Evolutionary conservation across 53 echinoderm and acorn worm species (phyloP).

Genomic region (Mesocentrotus franciscanus): DNA sequence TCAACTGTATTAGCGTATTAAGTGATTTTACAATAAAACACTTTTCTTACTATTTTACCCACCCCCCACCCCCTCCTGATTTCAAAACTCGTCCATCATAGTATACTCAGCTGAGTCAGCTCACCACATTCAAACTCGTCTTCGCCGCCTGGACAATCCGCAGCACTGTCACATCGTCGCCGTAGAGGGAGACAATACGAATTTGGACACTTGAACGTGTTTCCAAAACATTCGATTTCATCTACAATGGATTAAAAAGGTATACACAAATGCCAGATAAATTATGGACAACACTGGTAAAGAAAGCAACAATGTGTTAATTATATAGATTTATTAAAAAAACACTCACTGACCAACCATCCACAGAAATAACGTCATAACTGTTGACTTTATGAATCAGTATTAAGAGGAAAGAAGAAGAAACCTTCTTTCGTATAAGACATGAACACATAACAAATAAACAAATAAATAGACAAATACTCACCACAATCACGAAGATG

Average conservation of each 20-base stretch:
- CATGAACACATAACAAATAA: neutral
- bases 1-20: too few relatives aligned
- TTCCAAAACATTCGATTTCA: slow-evolving; percentile 69
- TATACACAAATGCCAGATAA: neutral
- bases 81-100: neutral
- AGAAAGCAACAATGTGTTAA: neutral
- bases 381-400: too few relatives aligned
- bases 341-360: neutral
- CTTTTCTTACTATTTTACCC: neutral
- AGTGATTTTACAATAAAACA: too few relatives aligned
- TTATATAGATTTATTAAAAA: neutral
- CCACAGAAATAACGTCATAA: too few relatives aligned
- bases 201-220: slow-evolving; percentile 79
- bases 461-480: neutral
- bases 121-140: slow-evolving; percentile 87
- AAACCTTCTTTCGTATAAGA: too few relatives aligned
- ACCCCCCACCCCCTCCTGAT: neutral
- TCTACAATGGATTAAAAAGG: slow-evolving; percentile 56
- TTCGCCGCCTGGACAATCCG: slow-evolving; percentile 89
- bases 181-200: slow-evolving; percentile 87
- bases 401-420: too few relatives aligned
- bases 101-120: slow-evolving; percentile 37
- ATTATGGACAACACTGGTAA: neutral
- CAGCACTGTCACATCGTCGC: slow-evolving; percentile 78
- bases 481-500: slow-evolving; percentile 88